Base-by-base conservation (phyloP, 2,113 vertebrate genomes). In the Gorsachius goisagi region DNA sequence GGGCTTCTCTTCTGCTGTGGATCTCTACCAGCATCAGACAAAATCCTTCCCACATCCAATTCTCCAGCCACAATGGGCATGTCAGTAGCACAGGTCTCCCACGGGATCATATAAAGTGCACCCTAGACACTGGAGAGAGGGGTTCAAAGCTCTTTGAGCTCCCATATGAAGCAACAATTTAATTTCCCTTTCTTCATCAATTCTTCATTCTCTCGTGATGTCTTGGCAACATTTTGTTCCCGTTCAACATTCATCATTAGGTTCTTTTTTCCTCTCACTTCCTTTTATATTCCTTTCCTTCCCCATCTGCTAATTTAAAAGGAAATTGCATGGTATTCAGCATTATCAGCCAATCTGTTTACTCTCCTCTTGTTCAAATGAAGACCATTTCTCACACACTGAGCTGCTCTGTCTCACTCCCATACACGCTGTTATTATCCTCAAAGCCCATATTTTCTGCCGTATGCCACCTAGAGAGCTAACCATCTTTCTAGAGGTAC, bases 241-340 rank as follows among this genome's bases (percentile, higher is more conserved):
- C 0, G 2, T 76, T 89, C 86, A 72, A 85, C 95, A 88, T 90
- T 95, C 95, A 94, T 93, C 97, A 95, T 91, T 76, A 97, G 63
- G 59, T 92, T 95, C 95, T 85, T 96, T 85, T 78, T 90, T 81
- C 30, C 64, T 82, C 47, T 82, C 72, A 71, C 90, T 95, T 95
- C 71, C 94, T 95, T 97, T 96, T 95, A 87, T 92, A 95, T 88
- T 94, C 89, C 92, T 93, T 91, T 96, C 95, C 89, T 91, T 97
- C 84, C 82, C 87, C 91, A 95, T 97, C 95, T 96, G 94, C 91
- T 97, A 96, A 97, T 97, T 97, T 95, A 62, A 97, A 96, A 97
- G 96, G 94, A 95, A 95, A 95, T 91, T 95, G 95, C 87, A 76
- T 35, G 55, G 87, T 90, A 97, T 95, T 95, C 86, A 87, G 88